Conservation (phyloP, 2,113 vertebrate species). For the Cryptomyrus ogoouensis region DNA sequence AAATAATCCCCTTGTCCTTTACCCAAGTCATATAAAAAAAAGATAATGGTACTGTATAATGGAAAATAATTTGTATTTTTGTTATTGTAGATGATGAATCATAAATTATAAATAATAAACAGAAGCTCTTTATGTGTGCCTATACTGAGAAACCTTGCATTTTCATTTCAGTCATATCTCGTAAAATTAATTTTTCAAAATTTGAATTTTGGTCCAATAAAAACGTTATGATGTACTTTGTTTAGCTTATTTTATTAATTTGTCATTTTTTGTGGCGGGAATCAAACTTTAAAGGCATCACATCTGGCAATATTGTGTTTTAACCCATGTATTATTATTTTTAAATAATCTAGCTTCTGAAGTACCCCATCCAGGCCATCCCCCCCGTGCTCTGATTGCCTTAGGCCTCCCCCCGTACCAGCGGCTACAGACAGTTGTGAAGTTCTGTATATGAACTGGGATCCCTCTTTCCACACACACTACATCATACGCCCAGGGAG, state of each 20-base stretch:
- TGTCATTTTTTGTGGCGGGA: not conserved
- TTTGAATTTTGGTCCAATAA: not conserved
- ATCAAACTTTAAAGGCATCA: not conserved
- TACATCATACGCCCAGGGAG: slow-evolving; percentile 63
- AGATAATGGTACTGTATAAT: not conserved
- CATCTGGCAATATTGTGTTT: not conserved
- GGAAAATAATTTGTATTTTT: not conserved
- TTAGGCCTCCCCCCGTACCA: not conserved
- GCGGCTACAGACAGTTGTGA: slow-evolving; percentile 12
- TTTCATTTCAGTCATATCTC: not conserved
- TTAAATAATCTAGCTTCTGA: not conserved
- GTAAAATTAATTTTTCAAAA: not conserved
- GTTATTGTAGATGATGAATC: not conserved
- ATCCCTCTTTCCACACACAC: slow-evolving; percentile 60
- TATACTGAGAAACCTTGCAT: not conserved
- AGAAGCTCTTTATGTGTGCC: not conserved
- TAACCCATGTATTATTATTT: not conserved
- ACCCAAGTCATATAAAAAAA: not conserved
- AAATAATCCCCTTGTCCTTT: not conserved
- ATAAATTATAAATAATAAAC: not conserved
- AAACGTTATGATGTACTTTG: not conserved
- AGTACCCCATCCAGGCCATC: not conserved
- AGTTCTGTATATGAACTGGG: slow-evolving; percentile 42
- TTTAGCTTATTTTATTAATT: not conserved
- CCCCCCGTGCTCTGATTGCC: slow-evolving; percentile 15